phyloP scores from a whole-genome alignment of 1,140 invertebrate genomes.

The Pachyrhynchus sulphureomaculatus region DNA sequence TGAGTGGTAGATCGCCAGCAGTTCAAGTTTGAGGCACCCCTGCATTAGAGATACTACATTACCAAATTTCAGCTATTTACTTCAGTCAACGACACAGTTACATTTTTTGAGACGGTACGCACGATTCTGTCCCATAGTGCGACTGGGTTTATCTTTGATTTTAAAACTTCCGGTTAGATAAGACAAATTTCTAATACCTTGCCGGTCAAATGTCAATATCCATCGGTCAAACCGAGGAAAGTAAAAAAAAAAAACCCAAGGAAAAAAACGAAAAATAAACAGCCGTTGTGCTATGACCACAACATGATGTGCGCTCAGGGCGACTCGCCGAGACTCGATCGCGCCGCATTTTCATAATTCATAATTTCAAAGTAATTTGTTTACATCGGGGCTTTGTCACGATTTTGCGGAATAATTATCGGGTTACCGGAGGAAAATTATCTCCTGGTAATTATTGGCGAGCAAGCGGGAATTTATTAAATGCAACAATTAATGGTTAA shows the following conservation, averaged over 20 bases:
- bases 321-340: slow-evolving; percentile 17
- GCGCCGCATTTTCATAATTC: slow-evolving; percentile 53
- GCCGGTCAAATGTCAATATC: no score
- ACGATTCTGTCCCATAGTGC: no score
- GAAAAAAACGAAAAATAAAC: background rate
- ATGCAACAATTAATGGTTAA: slow-evolving; percentile 52
- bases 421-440: slow-evolving; percentile 49
- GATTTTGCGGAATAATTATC: slow-evolving; percentile 53
- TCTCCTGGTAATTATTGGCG: slow-evolving; percentile 50
- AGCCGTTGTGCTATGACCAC: slow-evolving; percentile 16
- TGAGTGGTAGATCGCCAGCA: no score
- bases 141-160: no score
- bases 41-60: no score
- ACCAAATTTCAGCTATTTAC: no score
- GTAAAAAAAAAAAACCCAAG: background rate
- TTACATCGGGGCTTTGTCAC: slow-evolving; percentile 53
- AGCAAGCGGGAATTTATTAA: slow-evolving; percentile 50
- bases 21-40: no score
- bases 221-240: background rate
- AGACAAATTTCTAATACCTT: no score
- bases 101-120: no score
- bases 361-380: slow-evolving; percentile 55
- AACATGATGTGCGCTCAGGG: slow-evolving; percentile 25
- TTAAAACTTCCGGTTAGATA: no score
- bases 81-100: no score